Conservation (phyloP, 2,797 vertebrate species). For the Glyptemys insculpta region DNA sequence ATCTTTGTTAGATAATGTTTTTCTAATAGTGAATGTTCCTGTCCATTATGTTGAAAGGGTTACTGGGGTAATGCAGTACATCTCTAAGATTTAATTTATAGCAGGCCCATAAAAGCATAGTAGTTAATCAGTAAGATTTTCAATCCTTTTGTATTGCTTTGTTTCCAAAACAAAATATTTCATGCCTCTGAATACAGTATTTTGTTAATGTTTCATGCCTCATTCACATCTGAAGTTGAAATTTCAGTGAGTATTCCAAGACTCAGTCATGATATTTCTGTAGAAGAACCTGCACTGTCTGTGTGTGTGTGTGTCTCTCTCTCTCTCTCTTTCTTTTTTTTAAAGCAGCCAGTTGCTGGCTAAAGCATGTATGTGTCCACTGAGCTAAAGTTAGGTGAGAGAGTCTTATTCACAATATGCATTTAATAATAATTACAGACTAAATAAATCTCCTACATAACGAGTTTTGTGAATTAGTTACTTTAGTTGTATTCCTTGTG, state of each 20-base stretch:
- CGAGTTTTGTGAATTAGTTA: neutral
- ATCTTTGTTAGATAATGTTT: accelerated
- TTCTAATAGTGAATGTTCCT: neutral
- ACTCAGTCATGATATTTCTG: neutral
- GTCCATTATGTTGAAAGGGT: neutral
- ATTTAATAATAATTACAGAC: neutral
- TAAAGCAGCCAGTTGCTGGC: constrained; percentile 25
- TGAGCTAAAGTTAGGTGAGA: constrained; percentile 23
- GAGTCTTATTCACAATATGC: neutral
- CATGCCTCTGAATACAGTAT: constrained; percentile 10
- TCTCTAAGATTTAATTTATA: neutral
- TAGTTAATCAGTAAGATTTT: neutral
- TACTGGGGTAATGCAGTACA: neutral
- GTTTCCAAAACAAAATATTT: constrained; percentile 22
- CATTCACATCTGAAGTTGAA: constrained; percentile 21
- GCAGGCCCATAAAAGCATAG: neutral
- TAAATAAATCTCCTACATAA: accelerated
- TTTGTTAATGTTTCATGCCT: constrained; percentile 48
- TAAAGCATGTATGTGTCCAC: constrained; percentile 9
- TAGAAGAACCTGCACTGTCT: neutral
- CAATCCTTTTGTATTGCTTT: neutral
- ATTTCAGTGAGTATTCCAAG: constrained; percentile 26
- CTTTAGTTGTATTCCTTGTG: neutral
- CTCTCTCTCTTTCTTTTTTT: neutral
- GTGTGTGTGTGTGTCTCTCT: no score